A percentile compares a stretch with the other conserved stretches of the same genome.
Evolutionary conservation across 2,888 invertebrate species (phyloP).

Genomic region (Melanostoma mellinum): DNA sequence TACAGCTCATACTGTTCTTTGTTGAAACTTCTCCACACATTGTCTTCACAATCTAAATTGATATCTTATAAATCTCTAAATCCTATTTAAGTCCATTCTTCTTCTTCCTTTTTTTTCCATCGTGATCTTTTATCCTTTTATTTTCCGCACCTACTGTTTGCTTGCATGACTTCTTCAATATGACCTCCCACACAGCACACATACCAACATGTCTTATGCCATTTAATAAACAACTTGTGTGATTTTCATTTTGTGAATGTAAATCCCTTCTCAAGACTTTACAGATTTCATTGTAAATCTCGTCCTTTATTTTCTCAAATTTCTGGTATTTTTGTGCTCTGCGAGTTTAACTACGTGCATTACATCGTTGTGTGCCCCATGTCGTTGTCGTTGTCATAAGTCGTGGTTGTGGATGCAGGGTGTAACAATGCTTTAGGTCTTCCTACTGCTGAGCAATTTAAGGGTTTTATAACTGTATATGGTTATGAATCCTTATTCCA

Average conservation of each 20-base stretch:
- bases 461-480: slow-evolving; percentile 2
- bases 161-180: neutral
- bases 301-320: slow-evolving; percentile 42
- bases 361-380: too few species aligned
- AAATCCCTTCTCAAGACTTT: slow-evolving; percentile 50
- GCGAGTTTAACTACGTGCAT: neutral
- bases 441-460: neutral
- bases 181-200: slow-evolving; percentile 29
- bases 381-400: too few species aligned
- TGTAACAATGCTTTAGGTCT: too few species aligned
- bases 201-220: slow-evolving; percentile 33
- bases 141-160: slow-evolving; percentile 37
- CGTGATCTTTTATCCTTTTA: neutral
- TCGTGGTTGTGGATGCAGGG: too few species aligned
- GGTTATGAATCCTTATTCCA: slow-evolving; percentile 13
- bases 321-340: slow-evolving; percentile 42
- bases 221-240: slow-evolving; percentile 68
- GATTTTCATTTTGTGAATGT: slow-evolving; percentile 64
- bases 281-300: slow-evolving; percentile 65
- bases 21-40: neutral
- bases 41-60: neutral
- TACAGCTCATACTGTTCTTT: too few species aligned
- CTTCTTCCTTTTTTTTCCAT: neutral
- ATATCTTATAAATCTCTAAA: neutral
- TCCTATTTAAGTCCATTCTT: too few species aligned